Evolutionary conservation across 2,797 vertebrate genomes (phyloP), one percentile per base, ranked within the genome.

Genomic region (Hephaestus fuliginosus): DNA sequence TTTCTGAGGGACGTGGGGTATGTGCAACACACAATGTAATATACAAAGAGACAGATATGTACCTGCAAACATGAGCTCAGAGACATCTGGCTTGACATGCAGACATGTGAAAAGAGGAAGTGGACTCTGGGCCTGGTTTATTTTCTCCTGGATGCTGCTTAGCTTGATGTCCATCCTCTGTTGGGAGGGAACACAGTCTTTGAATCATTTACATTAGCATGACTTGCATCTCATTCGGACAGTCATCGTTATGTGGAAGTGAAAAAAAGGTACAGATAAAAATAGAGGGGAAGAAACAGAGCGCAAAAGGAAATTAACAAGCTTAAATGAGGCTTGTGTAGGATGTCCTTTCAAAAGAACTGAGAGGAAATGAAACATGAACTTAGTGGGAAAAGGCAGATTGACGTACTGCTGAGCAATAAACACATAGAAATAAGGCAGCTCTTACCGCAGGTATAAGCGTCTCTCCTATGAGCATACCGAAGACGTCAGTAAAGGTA

Each of bases 61-160:
- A 99, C 98, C 98, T 92, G 98, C 98, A 94, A 99, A 99, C 97
- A 98, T 99, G 70, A 99, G 96, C 91, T 99, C 98, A 0, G 98
- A 99, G 60, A 99, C 98, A 69, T 99, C 98, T 0, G 98, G 98
- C 84, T 99, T 99, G 82, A 99, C 98, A 0, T 99, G 98, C 33
- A 99, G 96, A 83, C 98, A 99, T 0, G 98, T 99, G 83, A 99
- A 99, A 55, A 99, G 96, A 1, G 98, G 98, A 74, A 99, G 90
- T 33, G 98, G 97, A 84, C 96, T 95, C 72, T 97, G 97, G 0
- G 95, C 97, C 8, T 97, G 93, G 46, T 79, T 87, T 71, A 97
- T 82, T 89, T 99, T 99, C 70, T 97, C 96, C 65, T 97, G 97
- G 93, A 99, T 91, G 33, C 95, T 87, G 76, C 97, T 98, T 82